Percentiles rank a stretch among this genome's conserved stretches.
Evolutionary conservation across 2,797 vertebrate genomes (phyloP).

Genomic region (Tachyglossus aculeatus): DNA sequence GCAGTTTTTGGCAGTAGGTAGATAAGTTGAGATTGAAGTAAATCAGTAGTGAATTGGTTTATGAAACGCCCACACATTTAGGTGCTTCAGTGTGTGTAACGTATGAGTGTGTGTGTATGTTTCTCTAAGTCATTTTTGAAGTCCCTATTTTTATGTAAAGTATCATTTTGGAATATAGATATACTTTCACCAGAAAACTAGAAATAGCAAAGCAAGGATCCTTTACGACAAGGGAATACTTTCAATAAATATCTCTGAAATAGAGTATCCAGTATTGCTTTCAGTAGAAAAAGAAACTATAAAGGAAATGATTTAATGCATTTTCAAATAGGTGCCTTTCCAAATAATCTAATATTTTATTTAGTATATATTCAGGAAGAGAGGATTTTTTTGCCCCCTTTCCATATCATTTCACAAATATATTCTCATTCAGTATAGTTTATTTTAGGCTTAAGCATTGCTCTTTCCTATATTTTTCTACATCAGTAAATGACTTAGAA

Average conservation of each 20-base stretch:
- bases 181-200: constrained; percentile 25
- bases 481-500: neutral
- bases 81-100: neutral
- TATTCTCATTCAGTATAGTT: constrained; percentile 6
- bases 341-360: constrained; percentile 29
- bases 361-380: constrained; percentile 28
- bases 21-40: constrained; percentile 19
- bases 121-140: constrained; percentile 10
- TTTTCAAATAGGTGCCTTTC: constrained; percentile 19
- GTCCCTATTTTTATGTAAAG: neutral
- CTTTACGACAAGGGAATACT: constrained; percentile 4
- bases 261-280: neutral
- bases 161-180: constrained; percentile 9
- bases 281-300: neutral
- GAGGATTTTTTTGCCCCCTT: neutral
- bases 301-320: neutral
- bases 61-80: neutral
- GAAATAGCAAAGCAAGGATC: constrained; percentile 15
- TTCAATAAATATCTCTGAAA: constrained; percentile 30
- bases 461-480: neutral
- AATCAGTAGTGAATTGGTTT: neutral
- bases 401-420: neutral
- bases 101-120: neutral
- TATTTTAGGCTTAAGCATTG: neutral
- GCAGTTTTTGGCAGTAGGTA: constrained; percentile 18